Evolutionary conservation across 2,113 vertebrate species (phyloP), one percentile per base, ranked within the genome.

Genomic region (Stictonetta naevosa): DNA sequence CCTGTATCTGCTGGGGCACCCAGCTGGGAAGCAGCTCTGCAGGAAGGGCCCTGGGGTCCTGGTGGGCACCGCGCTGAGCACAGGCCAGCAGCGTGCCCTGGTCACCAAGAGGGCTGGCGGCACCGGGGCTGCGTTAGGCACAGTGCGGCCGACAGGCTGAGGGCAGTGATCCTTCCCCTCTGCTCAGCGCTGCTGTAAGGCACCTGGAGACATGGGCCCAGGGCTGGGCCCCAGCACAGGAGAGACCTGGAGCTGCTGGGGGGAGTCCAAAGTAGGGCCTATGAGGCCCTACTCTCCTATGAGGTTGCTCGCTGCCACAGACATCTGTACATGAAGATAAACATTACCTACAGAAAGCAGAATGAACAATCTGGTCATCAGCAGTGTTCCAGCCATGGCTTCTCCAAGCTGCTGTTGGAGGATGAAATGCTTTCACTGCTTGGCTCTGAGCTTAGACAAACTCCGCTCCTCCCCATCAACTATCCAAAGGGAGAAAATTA

Each of bases 341-440:
- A 44, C 16, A 3, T 36, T 34, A 44, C 20, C 42, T 42, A 12
- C 9, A 4, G 31, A 60, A 28, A 75, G 38, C 46, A 76, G 79
- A 46, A 17, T 2, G 1, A 4, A 3, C 5, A 4, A 33, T 33
- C 34, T 52, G 58, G 73, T 22, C 34, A 20, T 1, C 2, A 26
- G 6, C 42, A 13, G 22, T 2, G 1, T 44, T 46, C 38, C 28
- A 28, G 10, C 19, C 23, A n/a, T 1, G 0, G 22, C 28, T 53
- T n/a, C 60, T 73, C 33, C 33, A n/a, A 21, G 40, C 16, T 10
- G 33, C 23, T 17, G 3, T 6, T 9, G 34, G 13, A 12, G 6
- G 31, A 22, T 18, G 21, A 40, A 82, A 53, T 6, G 4, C 3
- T 60, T 34, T 52, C 36, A 6, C 10, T 22, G 31, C 5, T 2